Base-by-base conservation (phyloP, 2,888 invertebrate genomes). In the Pandemis corylana region DNA sequence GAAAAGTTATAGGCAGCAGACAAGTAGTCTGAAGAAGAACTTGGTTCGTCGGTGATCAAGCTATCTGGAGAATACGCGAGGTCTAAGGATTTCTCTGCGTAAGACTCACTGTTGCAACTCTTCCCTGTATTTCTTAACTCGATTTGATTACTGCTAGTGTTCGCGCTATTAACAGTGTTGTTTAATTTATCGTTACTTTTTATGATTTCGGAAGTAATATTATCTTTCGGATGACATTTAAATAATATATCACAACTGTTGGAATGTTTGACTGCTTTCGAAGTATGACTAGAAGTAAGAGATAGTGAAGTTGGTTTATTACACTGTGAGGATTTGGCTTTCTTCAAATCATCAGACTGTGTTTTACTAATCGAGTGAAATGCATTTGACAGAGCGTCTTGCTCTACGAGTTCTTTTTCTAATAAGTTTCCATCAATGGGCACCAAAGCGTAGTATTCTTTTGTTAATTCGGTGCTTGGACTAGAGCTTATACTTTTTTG, bases 371-470 rank as follows among this genome's bases (percentile, higher is more conserved):
- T 94, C 74, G 90, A 91, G 76, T 93, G 89, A 85, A 95, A 95
- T 66, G 94, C 94, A 83, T 89, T 88, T 61, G 94, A 94, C 56
- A 95, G 86, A 63, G 88, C 92, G 82, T 95, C 95, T 83, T 95
- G 95, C 84, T 95, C 95, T 44, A 87, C 90, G 20, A 95, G 87
- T 83, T 95, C 95, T 81, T 91, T 92, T 66, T 95, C 95, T 79
- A 95, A 82, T 77, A 91, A 84, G 76, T 88, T 88, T 49, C 85
- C 85, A 68, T 93, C 92, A 77, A 91, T 88, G 42, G 91, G 90
- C 56, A 91, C 90, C 78, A 91, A 80, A 63, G 90, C 90, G 82
- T 93, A 92, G 77, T 92, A 93, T 80, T 93, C 91, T 81, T 88
- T 92, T 62, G 87, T 92, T 72, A 93, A 78, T 78, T 92, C 92